phyloP scores from a whole-genome alignment of 2,888 invertebrate genomes.

The Siphlonurus alternatus region DNA sequence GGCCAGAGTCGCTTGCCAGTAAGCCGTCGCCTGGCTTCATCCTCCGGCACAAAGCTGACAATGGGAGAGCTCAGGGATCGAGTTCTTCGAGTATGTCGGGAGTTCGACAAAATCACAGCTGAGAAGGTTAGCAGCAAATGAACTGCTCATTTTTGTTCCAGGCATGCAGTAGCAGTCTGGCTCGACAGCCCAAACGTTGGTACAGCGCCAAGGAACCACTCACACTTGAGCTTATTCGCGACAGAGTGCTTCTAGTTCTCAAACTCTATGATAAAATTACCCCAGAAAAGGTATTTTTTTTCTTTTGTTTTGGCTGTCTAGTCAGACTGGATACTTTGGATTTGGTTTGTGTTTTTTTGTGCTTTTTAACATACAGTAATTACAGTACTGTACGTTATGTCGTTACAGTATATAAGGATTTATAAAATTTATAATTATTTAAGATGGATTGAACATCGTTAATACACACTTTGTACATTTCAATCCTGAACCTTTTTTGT shows the following conservation, averaged over 20 bases:
- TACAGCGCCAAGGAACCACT: conserved; percentile 63
- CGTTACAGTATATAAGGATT: no score
- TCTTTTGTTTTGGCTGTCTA: background rate
- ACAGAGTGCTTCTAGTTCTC: conserved; percentile 86
- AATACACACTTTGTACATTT: no score
- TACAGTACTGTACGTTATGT: background rate
- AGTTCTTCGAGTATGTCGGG: conserved; percentile 70
- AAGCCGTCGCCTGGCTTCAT: background rate
- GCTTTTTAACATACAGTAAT: background rate
- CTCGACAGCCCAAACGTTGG: conserved; percentile 12
- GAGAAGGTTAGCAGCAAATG: conserved; percentile 56
- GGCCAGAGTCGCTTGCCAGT: background rate
- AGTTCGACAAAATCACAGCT: conserved; percentile 77
- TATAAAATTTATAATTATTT: no score
- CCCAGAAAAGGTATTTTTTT: conserved; percentile 64
- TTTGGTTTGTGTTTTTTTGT: background rate
- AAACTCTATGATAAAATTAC: conserved; percentile 96
- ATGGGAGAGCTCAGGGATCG: conserved; percentile 54
- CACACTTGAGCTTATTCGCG: conserved; percentile 63
- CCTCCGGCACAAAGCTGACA: conserved; percentile 34
- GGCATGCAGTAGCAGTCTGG: conserved; percentile 18
- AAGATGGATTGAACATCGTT: no score
- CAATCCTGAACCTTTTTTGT: no score
- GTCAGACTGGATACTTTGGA: background rate
- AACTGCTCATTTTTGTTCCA: conserved; percentile 32